Evolutionary conservation across 2,888 invertebrate genomes (phyloP).

Genomic region (Vanessa cardui): DNA sequence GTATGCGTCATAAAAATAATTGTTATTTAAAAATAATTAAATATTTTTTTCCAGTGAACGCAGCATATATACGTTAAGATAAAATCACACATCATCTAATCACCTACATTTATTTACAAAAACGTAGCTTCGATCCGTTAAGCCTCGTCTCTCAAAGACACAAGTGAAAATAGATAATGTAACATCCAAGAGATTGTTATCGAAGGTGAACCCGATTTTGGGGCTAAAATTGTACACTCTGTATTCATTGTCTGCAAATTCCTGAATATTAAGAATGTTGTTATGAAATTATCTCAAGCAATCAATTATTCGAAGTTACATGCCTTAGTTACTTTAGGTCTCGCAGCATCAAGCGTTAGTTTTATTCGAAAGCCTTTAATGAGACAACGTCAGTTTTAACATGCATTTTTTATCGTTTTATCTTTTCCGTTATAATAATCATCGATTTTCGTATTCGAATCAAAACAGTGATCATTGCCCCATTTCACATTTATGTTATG

Average conservation of each 20-base stretch:
- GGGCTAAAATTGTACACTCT: constrained; percentile 67
- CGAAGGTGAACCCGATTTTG: constrained; percentile 71
- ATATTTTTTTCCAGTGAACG: constrained; percentile 52
- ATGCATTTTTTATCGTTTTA: constrained; percentile 23
- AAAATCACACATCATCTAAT: constrained; percentile 62
- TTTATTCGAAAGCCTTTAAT: constrained; percentile 47
- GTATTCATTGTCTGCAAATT: constrained; percentile 61
- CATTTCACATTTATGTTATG: constrained; percentile 25
- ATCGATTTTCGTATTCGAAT: background rate
- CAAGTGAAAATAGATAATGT: constrained; percentile 56
- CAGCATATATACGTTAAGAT: constrained; percentile 48
- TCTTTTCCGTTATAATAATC: background rate
- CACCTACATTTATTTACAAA: constrained; percentile 75
- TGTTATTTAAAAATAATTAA: background rate
- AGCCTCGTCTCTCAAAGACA: constrained; percentile 57
- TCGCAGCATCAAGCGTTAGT: constrained; percentile 67
- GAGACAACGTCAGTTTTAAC: constrained; percentile 44
- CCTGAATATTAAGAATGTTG: constrained; percentile 73
- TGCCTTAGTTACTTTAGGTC: constrained; percentile 57
- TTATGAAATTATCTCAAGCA: constrained; percentile 53
- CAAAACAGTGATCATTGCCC: constrained; percentile 26
- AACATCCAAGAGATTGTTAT: constrained; percentile 57
- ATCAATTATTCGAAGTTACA: constrained; percentile 46
- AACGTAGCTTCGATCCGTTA: constrained; percentile 51
- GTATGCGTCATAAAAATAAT: background rate